Evolutionary conservation across 2,113 vertebrate species (phyloP), one percentile per base, ranked within the genome.

Genomic region (Hemiprocne comata): DNA sequence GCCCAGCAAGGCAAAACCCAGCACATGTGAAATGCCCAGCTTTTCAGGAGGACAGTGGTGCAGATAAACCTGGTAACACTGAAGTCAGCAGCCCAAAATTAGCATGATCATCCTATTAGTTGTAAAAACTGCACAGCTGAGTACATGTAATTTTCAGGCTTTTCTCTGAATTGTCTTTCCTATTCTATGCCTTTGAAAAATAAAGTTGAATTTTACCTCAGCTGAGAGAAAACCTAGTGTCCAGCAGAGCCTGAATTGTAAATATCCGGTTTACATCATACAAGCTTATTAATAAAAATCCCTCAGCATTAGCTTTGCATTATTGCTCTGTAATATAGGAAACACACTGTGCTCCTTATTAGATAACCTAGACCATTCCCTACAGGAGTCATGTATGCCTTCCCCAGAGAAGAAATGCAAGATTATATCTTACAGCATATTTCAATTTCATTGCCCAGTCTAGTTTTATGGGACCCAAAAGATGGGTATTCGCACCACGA

Each of bases 391-490:
- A 60, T 57, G 48, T 48, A n/a, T 11, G 11, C 42, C 20, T 55
- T 81, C 71, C 85, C 79, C 90, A 24, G 33, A 86, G 85, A 95
- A 93, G 54, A 93, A 94, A 95, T 13, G 34, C 60, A 93, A 70
- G 60, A 90, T 77, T 89, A 81, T 80, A 83, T 90, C 85, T 83
- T 71, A 46, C 7, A 95, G 46, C 34, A 33, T 73, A 87, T 90
- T 93, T 93, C 67, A 83, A 48, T 89, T 96, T 93, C 87, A 91
- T 91, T 91, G 94, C 88, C 55, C 82, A 55, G 72, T 53, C 90
- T 83, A 91, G 62, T 60, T 94, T 91, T 95, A 94, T 17, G 23
- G 46, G 75, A 90, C 85, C 42, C 78, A 64, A 42, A 87, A 93
- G 72, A 93, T 44, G 21, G n/a, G 51, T 77, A 93, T 80, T 90